Conservation (phyloP, 2,113 vertebrate species). For the Mus pahari region DNA sequence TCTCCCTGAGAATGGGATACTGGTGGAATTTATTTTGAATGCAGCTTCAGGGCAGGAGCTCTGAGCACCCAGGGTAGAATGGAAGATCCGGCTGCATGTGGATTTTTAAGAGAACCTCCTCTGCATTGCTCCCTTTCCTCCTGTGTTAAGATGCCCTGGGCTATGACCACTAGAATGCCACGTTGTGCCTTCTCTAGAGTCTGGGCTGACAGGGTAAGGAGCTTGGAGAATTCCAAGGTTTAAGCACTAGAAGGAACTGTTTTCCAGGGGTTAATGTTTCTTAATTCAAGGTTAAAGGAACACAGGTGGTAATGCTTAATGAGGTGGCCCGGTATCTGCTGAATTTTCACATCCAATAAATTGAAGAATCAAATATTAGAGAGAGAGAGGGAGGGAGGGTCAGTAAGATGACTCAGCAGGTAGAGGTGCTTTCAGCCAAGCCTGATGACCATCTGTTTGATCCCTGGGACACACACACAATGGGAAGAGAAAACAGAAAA, state of each 20-base stretch:
- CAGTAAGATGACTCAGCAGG: background rate
- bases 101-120: conserved; percentile 11
- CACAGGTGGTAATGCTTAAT: background rate
- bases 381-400: background rate
- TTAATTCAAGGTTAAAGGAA: conserved; percentile 43
- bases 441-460: background rate
- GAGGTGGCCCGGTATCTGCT: background rate
- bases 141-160: background rate
- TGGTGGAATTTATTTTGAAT: conserved; percentile 76
- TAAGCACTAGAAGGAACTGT: background rate
- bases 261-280: background rate
- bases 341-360: conserved; percentile 17
- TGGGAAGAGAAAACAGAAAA: too few relatives aligned
- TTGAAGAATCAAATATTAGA: background rate
- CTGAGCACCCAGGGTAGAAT: background rate
- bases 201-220: background rate
- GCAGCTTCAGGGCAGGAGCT: background rate
- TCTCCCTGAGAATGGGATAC: conserved; percentile 67
- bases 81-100: background rate
- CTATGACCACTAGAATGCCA: background rate
- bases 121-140: conserved; percentile 2
- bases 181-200: background rate
- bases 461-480: background rate
- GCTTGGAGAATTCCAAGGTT: background rate
- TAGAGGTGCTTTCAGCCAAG: background rate